A percentile compares a stretch with the other conserved stretches of the same genome.
phyloP scores from a whole-genome alignment of 2,113 vertebrate species.

The Onychostruthus taczanowskii region DNA sequence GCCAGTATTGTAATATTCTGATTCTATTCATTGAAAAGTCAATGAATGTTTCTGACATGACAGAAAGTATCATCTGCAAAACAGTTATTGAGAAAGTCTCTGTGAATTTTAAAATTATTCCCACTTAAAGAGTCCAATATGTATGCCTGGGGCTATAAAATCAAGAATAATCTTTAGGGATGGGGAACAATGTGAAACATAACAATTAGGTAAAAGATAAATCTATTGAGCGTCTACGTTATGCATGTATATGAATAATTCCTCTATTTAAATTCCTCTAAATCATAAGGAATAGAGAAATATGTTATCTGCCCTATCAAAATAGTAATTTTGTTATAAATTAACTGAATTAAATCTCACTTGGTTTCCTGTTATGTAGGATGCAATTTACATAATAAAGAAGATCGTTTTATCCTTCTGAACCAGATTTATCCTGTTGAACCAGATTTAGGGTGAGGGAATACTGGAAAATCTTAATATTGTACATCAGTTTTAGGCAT shows the following conservation, averaged over 20 bases:
- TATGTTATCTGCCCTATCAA: conserved; percentile 21
- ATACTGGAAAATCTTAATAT: neutral
- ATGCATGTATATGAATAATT: conserved; percentile 1
- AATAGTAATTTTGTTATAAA: conserved; percentile 32
- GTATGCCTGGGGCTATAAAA: neutral
- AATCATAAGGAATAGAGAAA: conserved; percentile 15
- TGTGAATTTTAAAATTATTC: neutral
- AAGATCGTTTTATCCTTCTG: neutral
- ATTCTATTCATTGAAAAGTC: neutral
- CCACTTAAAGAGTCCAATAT: neutral
- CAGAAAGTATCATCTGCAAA: neutral
- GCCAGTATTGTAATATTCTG: neutral
- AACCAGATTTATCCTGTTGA: neutral
- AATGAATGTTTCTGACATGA: neutral
- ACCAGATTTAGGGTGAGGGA: neutral
- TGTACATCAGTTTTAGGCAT: neutral
- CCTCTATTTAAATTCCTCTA: conserved; percentile 3
- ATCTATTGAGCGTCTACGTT: neutral
- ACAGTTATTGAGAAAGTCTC: neutral
- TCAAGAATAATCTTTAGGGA: neutral
- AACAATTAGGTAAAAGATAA: conserved; percentile 6
- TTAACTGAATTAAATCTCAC: conserved; percentile 9
- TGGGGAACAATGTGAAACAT: neutral
- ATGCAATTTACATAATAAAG: conserved; percentile 12
- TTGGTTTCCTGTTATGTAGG: neutral